phyloP scores from a whole-genome alignment of 2,113 vertebrate genomes.

The Phainopepla nitens region DNA sequence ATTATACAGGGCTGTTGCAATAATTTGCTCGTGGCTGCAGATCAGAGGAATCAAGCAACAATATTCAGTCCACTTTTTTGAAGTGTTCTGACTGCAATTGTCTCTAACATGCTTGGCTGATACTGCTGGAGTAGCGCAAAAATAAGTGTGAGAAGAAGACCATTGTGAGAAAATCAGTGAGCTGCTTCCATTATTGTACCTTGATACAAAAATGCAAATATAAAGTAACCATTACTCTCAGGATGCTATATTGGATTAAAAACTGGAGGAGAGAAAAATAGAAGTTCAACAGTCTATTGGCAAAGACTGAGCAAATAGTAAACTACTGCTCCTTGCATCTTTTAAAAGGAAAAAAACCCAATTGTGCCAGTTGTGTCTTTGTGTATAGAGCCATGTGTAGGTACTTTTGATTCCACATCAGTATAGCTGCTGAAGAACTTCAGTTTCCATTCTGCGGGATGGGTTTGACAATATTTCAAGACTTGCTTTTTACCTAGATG shows the following conservation, averaged over 20 bases:
- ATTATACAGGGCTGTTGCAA: neutral
- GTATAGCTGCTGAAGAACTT: neutral
- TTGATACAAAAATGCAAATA: neutral
- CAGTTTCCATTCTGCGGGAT: neutral
- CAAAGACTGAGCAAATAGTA: neutral
- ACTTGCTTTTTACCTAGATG: neutral
- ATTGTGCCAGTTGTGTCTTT: neutral
- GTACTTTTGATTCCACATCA: neutral
- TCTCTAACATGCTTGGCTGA: neutral
- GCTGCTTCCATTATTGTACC: neutral
- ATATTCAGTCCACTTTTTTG: neutral
- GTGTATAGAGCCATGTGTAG: neutral
- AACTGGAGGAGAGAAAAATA: neutral
- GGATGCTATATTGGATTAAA: neutral
- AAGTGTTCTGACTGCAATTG: neutral
- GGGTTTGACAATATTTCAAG: neutral
- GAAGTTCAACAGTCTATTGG: neutral
- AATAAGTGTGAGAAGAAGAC: neutral
- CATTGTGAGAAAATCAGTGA: neutral
- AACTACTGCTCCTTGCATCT: neutral
- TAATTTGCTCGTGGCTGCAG: conserved; percentile 1
- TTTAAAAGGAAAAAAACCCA: neutral
- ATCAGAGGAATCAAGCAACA: neutral
- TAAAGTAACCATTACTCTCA: neutral
- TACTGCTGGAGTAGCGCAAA: neutral